These are phyloP conservation scores for Drosophila peninsularis DNA, from an alignment of 2,888 invertebrate species.

Conservation along the genomic window DNA sequence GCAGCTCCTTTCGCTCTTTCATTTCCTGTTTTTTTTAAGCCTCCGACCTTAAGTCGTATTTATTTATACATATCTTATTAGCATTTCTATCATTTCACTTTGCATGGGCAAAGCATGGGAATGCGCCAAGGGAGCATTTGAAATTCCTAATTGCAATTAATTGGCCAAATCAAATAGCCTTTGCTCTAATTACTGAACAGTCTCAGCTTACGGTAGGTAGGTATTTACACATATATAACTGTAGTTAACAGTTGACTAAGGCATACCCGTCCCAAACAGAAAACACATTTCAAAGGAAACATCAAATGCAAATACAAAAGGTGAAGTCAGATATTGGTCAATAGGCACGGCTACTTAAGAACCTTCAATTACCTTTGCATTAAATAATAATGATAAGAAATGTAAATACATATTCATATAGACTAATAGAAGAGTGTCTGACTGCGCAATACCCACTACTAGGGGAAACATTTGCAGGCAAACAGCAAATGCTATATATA, in stretches of 20 bases:
- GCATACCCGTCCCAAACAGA: not conserved
- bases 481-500: too few species aligned
- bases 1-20: not conserved
- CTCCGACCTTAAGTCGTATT: conserved; percentile 2
- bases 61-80: conserved; percentile 10
- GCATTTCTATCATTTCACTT: conserved; percentile 8
- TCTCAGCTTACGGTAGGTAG: not conserved
- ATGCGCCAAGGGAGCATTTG: not conserved
- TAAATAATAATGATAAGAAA: too few species aligned
- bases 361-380: not conserved
- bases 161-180: conserved; percentile 5
- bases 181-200: not conserved
- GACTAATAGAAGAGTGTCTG: too few species aligned
- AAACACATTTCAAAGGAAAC: not conserved
- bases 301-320: not conserved
- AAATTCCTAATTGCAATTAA: conserved; percentile 10
- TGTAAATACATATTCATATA: too few species aligned
- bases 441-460: too few species aligned
- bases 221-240: too few species aligned
- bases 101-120: too few species aligned
- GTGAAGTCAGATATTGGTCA: not conserved
- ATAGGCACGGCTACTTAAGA: not conserved
- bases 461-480: too few species aligned
- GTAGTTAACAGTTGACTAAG: too few species aligned
- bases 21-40: not conserved